These are phyloP conservation scores for Ennomos quercinarius DNA, from an alignment of 2,888 invertebrate genomes.

Conservation along the genomic window DNA sequence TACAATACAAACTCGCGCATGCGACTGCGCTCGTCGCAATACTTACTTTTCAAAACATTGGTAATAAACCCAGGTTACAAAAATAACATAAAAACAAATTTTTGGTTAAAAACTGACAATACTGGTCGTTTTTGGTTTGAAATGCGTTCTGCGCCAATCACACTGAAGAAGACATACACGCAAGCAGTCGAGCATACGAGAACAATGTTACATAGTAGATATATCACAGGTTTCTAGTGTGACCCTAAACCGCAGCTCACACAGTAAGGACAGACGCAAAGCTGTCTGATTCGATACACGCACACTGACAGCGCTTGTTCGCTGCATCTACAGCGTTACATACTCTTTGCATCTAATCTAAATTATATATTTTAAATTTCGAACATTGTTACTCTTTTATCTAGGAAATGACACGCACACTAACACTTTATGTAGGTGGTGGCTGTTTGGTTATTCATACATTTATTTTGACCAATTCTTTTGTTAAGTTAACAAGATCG, in stretches of 20 bases:
- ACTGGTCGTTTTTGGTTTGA: constrained; percentile 80
- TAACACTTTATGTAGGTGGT: too few species aligned
- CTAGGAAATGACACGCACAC: too few species aligned
- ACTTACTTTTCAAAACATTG: constrained; percentile 59
- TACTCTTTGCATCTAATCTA: too few species aligned
- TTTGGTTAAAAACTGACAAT: constrained; percentile 79
- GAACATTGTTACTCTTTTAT: too few species aligned
- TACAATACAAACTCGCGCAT: constrained; percentile 64
- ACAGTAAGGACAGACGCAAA: constrained; percentile 7
- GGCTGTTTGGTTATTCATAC: too few species aligned
- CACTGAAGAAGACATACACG: constrained; percentile 70
- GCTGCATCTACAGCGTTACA: too few species aligned
- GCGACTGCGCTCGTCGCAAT: constrained; percentile 39
- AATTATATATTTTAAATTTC: too few species aligned
- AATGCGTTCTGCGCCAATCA: constrained; percentile 54
- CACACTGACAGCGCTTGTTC: not conserved
- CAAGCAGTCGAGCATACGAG: constrained; percentile 72
- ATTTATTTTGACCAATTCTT: too few species aligned
- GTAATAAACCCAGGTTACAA: constrained; percentile 65
- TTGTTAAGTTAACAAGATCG: too few species aligned
- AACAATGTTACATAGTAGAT: constrained; percentile 68
- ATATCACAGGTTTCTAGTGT: constrained; percentile 84
- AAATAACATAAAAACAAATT: constrained; percentile 57
- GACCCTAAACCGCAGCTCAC: constrained; percentile 45
- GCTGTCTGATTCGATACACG: not conserved